phyloP scores from a whole-genome alignment of 35 echinoderm and acorn worm species.

The Apostichopus californicus region DNA sequence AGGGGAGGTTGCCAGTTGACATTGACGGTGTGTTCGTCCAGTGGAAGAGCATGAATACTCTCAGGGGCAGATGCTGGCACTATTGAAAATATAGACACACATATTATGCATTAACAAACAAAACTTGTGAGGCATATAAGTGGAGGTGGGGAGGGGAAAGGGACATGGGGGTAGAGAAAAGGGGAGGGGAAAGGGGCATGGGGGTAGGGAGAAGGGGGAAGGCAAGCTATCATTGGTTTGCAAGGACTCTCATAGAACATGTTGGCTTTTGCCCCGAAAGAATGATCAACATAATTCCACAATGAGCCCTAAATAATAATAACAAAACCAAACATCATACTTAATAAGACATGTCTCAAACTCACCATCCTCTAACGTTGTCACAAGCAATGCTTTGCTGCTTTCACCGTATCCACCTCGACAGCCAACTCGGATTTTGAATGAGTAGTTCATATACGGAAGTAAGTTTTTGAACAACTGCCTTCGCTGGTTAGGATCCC shows the following conservation, averaged over 20 bases:
- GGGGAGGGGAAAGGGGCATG: too few relatives aligned
- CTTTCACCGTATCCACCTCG: neutral
- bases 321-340: too few relatives aligned
- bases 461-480: neutral
- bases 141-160: too few relatives aligned
- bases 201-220: too few relatives aligned
- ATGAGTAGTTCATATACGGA: conserved; percentile 22
- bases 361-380: conserved; percentile 23
- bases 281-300: too few relatives aligned
- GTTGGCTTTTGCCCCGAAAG: too few relatives aligned
- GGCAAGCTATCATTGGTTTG: too few relatives aligned
- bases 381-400: neutral
- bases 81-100: neutral
- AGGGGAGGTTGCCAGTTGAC: conserved; percentile 69
- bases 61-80: conserved; percentile 70
- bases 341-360: neutral
- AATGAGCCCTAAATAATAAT: too few relatives aligned
- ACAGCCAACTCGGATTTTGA: conserved; percentile 14
- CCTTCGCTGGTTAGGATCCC: neutral
- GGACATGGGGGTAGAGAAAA: too few relatives aligned
- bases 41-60: conserved; percentile 46
- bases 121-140: neutral
- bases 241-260: too few relatives aligned
- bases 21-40: conserved; percentile 65
- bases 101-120: too few relatives aligned